Conservation (phyloP, 2,797 vertebrate genomes). For the Poeciliopsis infans region DNA sequence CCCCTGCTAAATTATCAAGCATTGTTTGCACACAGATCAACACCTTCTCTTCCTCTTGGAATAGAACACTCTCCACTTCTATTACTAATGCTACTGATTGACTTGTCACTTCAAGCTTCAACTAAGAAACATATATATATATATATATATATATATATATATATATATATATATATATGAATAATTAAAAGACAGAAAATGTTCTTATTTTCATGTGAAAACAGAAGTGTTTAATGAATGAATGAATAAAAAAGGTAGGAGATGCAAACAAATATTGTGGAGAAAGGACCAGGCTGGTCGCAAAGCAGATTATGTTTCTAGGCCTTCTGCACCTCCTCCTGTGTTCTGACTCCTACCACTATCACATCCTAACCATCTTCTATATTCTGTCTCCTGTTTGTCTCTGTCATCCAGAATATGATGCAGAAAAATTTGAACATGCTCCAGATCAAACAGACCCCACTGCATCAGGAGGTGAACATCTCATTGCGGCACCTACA, state of each 20-base stretch:
- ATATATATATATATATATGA: no score
- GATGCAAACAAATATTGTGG: not conserved
- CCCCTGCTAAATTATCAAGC: constrained; percentile 31
- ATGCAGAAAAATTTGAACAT: no score
- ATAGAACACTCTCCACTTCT: constrained; percentile 3
- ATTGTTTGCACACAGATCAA: constrained; percentile 15
- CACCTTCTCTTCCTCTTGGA: constrained; percentile 40
- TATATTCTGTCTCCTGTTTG: not conserved
- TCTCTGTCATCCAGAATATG: not conserved
- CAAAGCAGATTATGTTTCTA: no score
- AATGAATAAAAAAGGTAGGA: not conserved
- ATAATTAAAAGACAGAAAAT: no score
- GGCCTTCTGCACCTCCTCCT: no score
- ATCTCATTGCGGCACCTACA: no score
- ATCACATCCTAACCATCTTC: not conserved
- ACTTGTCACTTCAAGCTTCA: not conserved
- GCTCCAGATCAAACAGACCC: no score
- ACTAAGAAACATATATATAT: not conserved
- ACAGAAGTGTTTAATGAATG: not conserved
- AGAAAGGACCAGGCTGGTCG: not conserved
- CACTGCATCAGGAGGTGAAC: no score
- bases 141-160: no score
- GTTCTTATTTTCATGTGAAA: no score
- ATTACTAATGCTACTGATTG: not conserved
- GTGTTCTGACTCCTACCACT: no score